Evolutionary conservation across 2,797 vertebrate genomes (phyloP), one percentile per base, ranked within the genome.

Genomic region (Phalanger gymnotis): DNA sequence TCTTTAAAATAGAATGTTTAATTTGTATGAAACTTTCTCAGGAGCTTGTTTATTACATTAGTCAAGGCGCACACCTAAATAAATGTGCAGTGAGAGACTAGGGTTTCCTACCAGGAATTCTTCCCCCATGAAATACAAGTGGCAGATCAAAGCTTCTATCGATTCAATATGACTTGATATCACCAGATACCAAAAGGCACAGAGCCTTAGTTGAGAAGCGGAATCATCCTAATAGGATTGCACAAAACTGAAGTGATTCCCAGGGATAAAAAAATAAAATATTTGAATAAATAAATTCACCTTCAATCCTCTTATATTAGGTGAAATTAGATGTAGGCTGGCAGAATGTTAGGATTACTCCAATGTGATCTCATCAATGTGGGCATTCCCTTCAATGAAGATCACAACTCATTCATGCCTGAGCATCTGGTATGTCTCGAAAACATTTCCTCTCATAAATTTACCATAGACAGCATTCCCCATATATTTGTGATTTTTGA

Each of bases 311-410:
- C 52, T 94, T 53, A 95, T 31, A 91, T 95, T 96, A 91, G 57
- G 31, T 92, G 90, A 90, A 97, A 96, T 95, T 96, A 91, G 87
- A 95, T 95, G 19, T 57, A 94, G 30, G 61, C 13, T 34, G 92
- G 51, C 28, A 94, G 73, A 28, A 47, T 47, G 25, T 87, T 87
- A 87, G 73, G 40, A 87, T 87, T 87, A 87, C 40, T 87, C 40
- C 47, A 81, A 87, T 87, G 40, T 87, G 40, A 87, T 87, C 22
- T 51, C 40, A 87, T 87, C 73, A 87, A 47, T 87, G 73, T 87
- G 73, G 22, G 22, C 19, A 47, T 47, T 47, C 73, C 22, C 40
- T 87, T 87, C 22, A 87, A 27, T 27, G 10, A 87, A 87, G 40
- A 34, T 87, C 73, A 87, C 73, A 87, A 87, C 40, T 19, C 73